phyloP scores from a whole-genome alignment of 2,797 vertebrate species.

The Intellagama lesueurii region DNA sequence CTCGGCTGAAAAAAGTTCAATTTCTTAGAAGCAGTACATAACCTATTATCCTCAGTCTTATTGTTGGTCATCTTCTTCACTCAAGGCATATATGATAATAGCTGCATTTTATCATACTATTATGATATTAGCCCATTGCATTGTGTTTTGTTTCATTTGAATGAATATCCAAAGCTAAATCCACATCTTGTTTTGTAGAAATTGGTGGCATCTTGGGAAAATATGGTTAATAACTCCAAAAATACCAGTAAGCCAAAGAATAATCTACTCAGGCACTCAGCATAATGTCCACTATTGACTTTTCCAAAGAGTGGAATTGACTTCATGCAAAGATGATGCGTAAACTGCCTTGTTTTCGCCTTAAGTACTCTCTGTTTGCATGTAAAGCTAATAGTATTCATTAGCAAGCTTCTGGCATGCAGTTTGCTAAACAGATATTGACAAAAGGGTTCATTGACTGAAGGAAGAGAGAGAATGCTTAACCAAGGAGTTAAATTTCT shows the following conservation, averaged over 20 bases:
- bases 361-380: conserved; percentile 39
- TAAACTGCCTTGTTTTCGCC: conserved; percentile 29
- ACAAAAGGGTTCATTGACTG: conserved; percentile 52
- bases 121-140: fast-evolving
- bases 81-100: neutral
- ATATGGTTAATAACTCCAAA: conserved; percentile 59
- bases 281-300: conserved; percentile 47
- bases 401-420: conserved; percentile 29
- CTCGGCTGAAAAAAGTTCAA: neutral
- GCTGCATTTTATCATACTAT: conserved; percentile 10
- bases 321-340: conserved; percentile 23
- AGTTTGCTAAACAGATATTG: conserved; percentile 39
- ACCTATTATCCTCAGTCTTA: neutral
- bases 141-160: conserved; percentile 34
- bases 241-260: conserved; percentile 62
- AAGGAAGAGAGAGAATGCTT: conserved; percentile 41
- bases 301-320: conserved; percentile 29
- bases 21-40: neutral
- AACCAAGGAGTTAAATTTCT: conserved; percentile 27
- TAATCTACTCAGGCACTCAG: conserved; percentile 54
- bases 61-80: neutral
- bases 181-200: conserved; percentile 58
- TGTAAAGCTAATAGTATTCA: conserved; percentile 42
- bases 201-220: conserved; percentile 61
- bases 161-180: conserved; percentile 63